Conservation (phyloP, 2,797 vertebrate genomes). For the Girardinus metallicus region DNA sequence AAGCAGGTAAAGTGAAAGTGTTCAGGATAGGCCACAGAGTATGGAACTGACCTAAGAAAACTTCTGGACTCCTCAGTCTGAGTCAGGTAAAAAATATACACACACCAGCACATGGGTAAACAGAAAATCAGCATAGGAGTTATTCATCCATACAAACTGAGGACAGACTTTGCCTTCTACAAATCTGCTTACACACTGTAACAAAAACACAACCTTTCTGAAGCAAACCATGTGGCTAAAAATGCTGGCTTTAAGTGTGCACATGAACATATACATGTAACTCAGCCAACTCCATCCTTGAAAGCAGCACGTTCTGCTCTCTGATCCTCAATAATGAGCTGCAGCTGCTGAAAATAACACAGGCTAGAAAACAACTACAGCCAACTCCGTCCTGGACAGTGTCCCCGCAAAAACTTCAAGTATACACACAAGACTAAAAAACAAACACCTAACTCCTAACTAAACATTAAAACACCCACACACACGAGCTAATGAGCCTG, state of each 20-base stretch:
- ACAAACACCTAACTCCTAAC: constrained; percentile 36
- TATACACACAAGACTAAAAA: constrained; percentile 36
- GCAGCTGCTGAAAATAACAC: constrained; percentile 38
- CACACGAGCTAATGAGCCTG: constrained; percentile 64
- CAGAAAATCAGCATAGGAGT: constrained; percentile 33
- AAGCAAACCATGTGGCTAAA: constrained; percentile 7
- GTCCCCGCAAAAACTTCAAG: constrained; percentile 24
- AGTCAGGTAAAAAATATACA: constrained; percentile 15
- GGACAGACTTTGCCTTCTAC: constrained; percentile 5
- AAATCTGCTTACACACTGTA: constrained; percentile 19
- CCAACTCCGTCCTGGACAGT: constrained; percentile 24
- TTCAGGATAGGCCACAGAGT: constrained; percentile 65
- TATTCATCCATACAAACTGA: constrained; percentile 37
- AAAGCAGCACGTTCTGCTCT: constrained; percentile 45
- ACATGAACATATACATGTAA: constrained; percentile 14
- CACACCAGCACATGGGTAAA: constrained; percentile 31
- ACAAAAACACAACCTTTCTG: constrained; percentile 12
- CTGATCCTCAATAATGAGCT: constrained; percentile 60
- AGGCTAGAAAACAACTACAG: constrained; percentile 17
- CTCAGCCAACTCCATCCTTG: constrained; percentile 9
- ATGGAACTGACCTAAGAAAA: constrained; percentile 59
- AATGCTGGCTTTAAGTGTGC: constrained; percentile 3
- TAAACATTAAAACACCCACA: constrained; percentile 54
- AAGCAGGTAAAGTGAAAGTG: constrained; percentile 55
- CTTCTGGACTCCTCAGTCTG: constrained; percentile 35